Evolutionary conservation across 37 sponge, comb jelly and placozoan genomes (phyloP).

Genomic region (Diacarnus erythraeanus): DNA sequence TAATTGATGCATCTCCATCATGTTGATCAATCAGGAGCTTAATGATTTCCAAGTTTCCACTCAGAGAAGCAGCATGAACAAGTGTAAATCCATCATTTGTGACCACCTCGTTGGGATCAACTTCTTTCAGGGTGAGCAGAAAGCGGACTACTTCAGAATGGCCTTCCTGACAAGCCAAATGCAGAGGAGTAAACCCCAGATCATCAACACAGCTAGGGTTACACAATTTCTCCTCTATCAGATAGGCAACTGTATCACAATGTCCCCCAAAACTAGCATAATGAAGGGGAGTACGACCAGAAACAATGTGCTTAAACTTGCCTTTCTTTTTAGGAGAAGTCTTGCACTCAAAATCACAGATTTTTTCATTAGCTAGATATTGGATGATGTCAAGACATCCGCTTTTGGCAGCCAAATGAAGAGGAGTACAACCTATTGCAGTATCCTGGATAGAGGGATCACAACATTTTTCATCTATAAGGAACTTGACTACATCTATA

Average conservation of each 20-base stretch:
- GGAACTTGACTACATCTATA: constrained; percentile 10
- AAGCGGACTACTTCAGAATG: constrained; percentile 20
- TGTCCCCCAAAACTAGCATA: constrained; percentile 38
- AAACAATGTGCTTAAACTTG: not conserved
- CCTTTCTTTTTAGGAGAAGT: not conserved
- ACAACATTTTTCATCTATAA: constrained; percentile 36
- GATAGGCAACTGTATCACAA: constrained; percentile 10
- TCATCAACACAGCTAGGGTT: constrained; percentile 13
- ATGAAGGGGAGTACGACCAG: constrained; percentile 34
- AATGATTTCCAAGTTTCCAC: constrained; percentile 17
- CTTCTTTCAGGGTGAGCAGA: not conserved
- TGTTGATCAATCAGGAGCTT: constrained; percentile 1
- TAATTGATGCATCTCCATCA: not conserved
- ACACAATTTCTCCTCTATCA: constrained; percentile 15
- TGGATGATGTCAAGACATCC: constrained; percentile 21
- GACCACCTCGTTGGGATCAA: not conserved
- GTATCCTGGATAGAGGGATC: not conserved
- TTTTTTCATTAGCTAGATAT: constrained; percentile 19
- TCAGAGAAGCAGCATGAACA: constrained; percentile 15
- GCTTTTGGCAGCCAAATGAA: constrained; percentile 25
- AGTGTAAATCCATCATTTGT: not conserved
- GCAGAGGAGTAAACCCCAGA: constrained; percentile 34
- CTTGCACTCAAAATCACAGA: constrained; percentile 14
- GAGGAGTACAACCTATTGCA: constrained; percentile 2
- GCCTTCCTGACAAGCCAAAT: constrained; percentile 39